Evolutionary conservation across 2,113 vertebrate species (phyloP), one percentile per base, ranked within the genome.

Genomic region (Osmerus mordax): DNA sequence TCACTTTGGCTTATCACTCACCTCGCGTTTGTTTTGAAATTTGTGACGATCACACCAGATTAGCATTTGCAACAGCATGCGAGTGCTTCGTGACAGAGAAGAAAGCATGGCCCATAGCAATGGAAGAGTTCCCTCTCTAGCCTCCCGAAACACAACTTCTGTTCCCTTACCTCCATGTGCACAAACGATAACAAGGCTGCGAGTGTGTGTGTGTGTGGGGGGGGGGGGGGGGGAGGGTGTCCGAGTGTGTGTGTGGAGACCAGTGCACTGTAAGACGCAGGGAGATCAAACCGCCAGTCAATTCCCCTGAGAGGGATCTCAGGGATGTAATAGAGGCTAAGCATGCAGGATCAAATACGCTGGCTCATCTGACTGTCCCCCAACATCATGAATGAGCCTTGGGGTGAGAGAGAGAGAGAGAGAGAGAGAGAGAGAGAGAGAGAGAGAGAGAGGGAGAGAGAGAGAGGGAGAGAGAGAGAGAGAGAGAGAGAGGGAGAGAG

Each of bases 11-110:
- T 89, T 88, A 87, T 87, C 87, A 89, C 87, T 91, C 87, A 89
- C 87, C 87, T 87, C 89, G 84, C 85, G 84, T 87, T 90, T 91
- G 76, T 89, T 86, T 91, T 89, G 81, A 91, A 91, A 92, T 80
- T 84, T 86, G 91, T 92, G 87, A 88, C 89, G 86, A 89, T 92
- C 84, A 91, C 74, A 88, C 86, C 66, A 73, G 88, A 92, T 93
- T 91, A 83, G 83, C 89, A 86, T 89, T 85, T 87, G 88, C 84
- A 89, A 82, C 81, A 83, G 65, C 77, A 86, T 89, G 79, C 73
- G 47, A 82, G 71, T 87, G 85, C 89, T 92, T 90, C 78, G 81
- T 86, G 77, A 66, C 15, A 41, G 77, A 84, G 86, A 89, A 86
- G 75, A 73, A 89, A 87, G 85, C 86, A 84, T 86, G 77, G 90